A percentile compares a stretch with the other conserved stretches of the same genome.
phyloP scores from a whole-genome alignment of 1,140 invertebrate genomes.

The Trachelipus rathkii region DNA sequence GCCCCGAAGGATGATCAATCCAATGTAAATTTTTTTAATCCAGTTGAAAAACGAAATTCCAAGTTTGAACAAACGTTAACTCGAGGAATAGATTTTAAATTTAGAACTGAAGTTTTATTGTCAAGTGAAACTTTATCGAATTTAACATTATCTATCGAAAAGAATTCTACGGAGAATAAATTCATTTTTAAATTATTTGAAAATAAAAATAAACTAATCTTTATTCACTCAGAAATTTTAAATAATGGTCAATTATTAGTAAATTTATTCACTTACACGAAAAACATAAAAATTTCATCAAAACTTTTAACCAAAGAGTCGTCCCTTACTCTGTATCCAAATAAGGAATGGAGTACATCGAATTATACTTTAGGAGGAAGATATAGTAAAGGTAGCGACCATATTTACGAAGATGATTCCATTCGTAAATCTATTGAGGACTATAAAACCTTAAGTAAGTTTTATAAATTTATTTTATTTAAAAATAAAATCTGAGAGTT shows the following conservation, averaged over 20 bases:
- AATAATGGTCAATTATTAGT: background rate
- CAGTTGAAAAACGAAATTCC: too few relatives aligned
- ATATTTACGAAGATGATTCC: background rate
- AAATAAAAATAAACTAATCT: background rate
- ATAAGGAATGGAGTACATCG: background rate
- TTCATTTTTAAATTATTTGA: background rate
- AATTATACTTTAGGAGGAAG: background rate
- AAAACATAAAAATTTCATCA: background rate
- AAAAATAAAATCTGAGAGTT: too few relatives aligned
- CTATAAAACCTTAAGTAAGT: too few relatives aligned
- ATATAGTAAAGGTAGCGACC: background rate
- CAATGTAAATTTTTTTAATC: too few relatives aligned
- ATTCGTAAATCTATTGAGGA: background rate
- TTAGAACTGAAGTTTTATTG: background rate
- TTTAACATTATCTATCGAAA: background rate
- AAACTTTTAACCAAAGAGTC: background rate
- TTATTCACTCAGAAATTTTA: background rate
- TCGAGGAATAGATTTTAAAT: background rate
- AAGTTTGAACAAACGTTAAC: too few relatives aligned
- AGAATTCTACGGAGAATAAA: background rate
- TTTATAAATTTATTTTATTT: too few relatives aligned
- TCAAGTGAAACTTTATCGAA: background rate
- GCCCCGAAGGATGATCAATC: too few relatives aligned
- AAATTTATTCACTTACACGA: background rate
- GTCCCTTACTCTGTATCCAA: background rate